These are phyloP conservation scores for Syncerus caffer DNA, from an alignment of 2,797 vertebrate species.

Conservation along the genomic window DNA sequence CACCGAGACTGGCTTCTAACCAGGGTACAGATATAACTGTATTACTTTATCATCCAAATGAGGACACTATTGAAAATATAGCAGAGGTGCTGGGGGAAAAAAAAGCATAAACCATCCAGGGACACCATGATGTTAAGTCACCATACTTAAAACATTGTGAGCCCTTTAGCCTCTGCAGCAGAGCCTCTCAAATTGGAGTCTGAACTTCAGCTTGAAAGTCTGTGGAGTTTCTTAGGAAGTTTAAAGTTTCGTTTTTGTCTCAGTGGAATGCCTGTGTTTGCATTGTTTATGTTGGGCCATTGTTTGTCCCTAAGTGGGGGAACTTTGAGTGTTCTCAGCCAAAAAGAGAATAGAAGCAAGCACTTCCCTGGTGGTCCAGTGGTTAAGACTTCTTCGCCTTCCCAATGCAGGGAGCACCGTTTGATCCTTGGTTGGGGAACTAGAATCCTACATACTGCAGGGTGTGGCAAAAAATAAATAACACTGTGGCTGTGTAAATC, in stretches of 20 bases:
- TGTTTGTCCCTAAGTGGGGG: neutral
- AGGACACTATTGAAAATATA: neutral
- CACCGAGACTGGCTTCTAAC: neutral
- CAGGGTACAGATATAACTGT: neutral
- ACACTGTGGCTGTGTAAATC: neutral
- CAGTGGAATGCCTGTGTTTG: neutral
- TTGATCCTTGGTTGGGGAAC: neutral
- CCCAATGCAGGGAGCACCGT: neutral
- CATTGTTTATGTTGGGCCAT: neutral
- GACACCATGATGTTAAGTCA: neutral
- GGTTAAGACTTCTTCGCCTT: neutral
- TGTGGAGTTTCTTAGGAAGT: neutral
- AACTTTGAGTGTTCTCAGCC: neutral
- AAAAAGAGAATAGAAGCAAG: neutral
- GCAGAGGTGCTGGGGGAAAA: neutral
- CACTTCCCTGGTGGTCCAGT: neutral
- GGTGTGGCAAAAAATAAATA: accelerated
- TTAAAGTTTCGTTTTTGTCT: conserved; percentile 6
- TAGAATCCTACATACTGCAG: neutral
- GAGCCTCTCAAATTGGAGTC: neutral
- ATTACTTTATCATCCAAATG: neutral
- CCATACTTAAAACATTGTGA: neutral
- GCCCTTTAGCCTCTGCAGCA: neutral
- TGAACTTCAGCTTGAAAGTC: neutral
- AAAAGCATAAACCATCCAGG: neutral